A percentile compares a stretch with the other conserved stretches of the same genome.
Evolutionary conservation across 2,888 invertebrate genomes (phyloP).

Genomic region (Neoascia interrupta): DNA sequence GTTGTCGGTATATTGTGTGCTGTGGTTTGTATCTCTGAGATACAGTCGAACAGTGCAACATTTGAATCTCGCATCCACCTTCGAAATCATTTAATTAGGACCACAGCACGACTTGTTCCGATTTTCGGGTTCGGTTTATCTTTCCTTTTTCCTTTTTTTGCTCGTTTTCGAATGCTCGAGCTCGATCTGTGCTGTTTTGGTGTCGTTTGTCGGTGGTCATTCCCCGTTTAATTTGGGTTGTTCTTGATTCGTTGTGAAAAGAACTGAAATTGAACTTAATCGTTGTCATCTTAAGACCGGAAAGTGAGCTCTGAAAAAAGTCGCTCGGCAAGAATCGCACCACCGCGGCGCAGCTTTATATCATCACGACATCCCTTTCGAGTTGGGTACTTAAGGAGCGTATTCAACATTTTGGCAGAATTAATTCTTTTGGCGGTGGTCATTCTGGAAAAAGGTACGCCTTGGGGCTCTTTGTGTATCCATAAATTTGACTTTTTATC

Average conservation of each 20-base stretch:
- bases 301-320: slow-evolving; percentile 2
- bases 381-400: slow-evolving; percentile 39
- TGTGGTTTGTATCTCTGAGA: slow-evolving; percentile 48
- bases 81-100: slow-evolving; percentile 63
- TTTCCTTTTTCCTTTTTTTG: slow-evolving; percentile 2
- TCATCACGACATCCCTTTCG: slow-evolving; percentile 11
- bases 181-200: slow-evolving; percentile 1
- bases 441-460: slow-evolving; percentile 35
- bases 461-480: slow-evolving; percentile 9
- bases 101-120: slow-evolving; percentile 61
- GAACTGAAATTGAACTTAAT: slow-evolving; percentile 57
- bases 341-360: slow-evolving; percentile 1
- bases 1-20: slow-evolving; percentile 33
- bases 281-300: slow-evolving; percentile 54
- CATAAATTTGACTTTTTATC: slow-evolving; percentile 17
- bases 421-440: slow-evolving; percentile 44
- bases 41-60: slow-evolving; percentile 61
- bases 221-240: slow-evolving; percentile 57
- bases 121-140: slow-evolving; percentile 24
- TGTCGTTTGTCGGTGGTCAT: slow-evolving; percentile 15
- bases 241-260: slow-evolving; percentile 52
- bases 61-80: slow-evolving; percentile 60
- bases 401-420: slow-evolving; percentile 29
- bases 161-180: slow-evolving; percentile 17
- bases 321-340: not conserved